Conservation (phyloP, 2,797 vertebrate species). For the Peromyscus aztecus region DNA sequence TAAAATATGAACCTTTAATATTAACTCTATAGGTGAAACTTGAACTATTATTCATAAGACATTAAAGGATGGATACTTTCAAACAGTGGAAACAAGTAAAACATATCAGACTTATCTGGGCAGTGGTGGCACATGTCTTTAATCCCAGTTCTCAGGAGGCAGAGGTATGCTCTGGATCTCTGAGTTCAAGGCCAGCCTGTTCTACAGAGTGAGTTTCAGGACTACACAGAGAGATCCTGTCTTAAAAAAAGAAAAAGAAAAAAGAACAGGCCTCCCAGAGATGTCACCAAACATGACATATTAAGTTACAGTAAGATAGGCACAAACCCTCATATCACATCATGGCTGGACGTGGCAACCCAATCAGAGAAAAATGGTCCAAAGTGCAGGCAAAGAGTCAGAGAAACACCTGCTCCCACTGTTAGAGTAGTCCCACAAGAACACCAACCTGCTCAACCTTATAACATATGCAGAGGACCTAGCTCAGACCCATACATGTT, state of each 20-base stretch:
- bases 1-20: neutral
- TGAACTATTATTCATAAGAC: neutral
- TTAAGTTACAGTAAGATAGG: neutral
- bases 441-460: neutral
- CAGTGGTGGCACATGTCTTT: neutral
- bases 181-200: neutral
- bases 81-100: neutral
- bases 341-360: neutral
- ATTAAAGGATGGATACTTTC: neutral
- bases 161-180: neutral
- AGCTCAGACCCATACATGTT: neutral
- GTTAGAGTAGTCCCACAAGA: neutral
- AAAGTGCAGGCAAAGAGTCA: neutral
- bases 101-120: neutral
- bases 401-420: neutral
- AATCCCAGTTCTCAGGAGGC: neutral
- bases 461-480: neutral
- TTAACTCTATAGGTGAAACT: neutral
- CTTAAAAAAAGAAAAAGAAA: neutral
- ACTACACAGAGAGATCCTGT: neutral
- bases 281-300: neutral
- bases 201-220: neutral
- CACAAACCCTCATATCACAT: neutral
- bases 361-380: neutral
- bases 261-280: neutral